phyloP scores from a whole-genome alignment of 2,113 vertebrate species.

The Sturnira hondurensis region DNA sequence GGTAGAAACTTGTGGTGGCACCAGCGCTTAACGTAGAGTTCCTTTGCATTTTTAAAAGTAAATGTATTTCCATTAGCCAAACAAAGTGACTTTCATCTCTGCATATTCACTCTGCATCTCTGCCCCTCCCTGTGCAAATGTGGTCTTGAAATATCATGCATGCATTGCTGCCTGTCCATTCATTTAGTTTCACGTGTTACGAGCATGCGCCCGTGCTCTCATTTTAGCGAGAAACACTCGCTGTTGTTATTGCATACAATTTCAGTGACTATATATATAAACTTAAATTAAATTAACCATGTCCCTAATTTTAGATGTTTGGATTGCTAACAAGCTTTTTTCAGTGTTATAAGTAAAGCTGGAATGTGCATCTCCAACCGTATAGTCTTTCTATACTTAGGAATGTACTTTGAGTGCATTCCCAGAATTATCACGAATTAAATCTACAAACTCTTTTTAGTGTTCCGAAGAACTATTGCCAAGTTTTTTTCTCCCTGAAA shows the following conservation, averaged over 20 bases:
- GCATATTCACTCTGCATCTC: not conserved
- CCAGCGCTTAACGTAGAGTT: not conserved
- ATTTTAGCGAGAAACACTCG: not conserved
- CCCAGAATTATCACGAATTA: constrained; percentile 45
- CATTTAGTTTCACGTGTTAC: not conserved
- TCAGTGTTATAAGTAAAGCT: constrained; percentile 34
- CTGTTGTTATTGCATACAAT: not conserved
- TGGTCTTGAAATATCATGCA: not conserved
- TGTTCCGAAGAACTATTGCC: constrained; percentile 35
- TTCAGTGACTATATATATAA: not conserved
- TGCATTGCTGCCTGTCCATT: not conserved
- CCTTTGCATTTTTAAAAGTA: not conserved
- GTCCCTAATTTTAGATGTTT: not conserved
- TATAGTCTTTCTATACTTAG: constrained; percentile 55
- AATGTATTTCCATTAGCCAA: not conserved
- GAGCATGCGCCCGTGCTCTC: not conserved
- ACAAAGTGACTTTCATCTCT: not conserved
- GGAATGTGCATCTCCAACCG: constrained; percentile 40
- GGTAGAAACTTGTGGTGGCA: not conserved
- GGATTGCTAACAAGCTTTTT: constrained; percentile 3
- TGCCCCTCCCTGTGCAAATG: not conserved
- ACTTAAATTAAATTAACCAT: constrained; percentile 20
- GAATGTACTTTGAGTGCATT: constrained; percentile 46
- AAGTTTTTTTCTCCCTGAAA: constrained; percentile 48
- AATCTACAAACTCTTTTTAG: constrained; percentile 19